These are phyloP conservation scores for Papilio glaucus DNA, from an alignment of 1,140 invertebrate genomes.

Conservation along the genomic window DNA sequence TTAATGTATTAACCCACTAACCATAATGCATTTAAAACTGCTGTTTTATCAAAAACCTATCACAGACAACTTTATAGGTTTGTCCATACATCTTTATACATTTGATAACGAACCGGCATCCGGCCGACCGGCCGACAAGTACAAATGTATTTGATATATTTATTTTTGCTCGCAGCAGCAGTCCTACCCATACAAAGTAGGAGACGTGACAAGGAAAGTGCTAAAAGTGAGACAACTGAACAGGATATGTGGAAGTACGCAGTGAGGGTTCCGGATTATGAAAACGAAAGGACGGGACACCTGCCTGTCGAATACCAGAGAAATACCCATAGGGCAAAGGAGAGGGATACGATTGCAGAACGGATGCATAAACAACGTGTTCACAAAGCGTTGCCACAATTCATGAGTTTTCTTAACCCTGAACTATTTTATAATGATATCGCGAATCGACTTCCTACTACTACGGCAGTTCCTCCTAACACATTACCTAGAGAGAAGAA, in stretches of 20 bases:
- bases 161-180: not conserved
- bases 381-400: not conserved
- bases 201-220: not conserved
- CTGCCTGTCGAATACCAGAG: not conserved
- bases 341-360: not conserved
- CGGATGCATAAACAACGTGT: not conserved
- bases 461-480: not conserved
- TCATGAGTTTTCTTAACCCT: no score
- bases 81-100: not conserved
- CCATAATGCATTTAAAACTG: not conserved
- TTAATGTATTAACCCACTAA: not conserved
- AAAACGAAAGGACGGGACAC: not conserved
- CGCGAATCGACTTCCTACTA: not conserved
- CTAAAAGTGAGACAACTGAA: not conserved
- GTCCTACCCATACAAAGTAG: not conserved
- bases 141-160: not conserved
- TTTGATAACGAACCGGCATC: not conserved
- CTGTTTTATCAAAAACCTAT: not conserved
- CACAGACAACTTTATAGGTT: not conserved
- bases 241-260: not conserved
- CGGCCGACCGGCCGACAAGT: not conserved
- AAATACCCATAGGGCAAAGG: not conserved
- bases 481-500: not conserved
- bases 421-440: not conserved
- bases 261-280: not conserved